phyloP scores from a whole-genome alignment of 2,888 invertebrate genomes.

The Anaspis maculata region DNA sequence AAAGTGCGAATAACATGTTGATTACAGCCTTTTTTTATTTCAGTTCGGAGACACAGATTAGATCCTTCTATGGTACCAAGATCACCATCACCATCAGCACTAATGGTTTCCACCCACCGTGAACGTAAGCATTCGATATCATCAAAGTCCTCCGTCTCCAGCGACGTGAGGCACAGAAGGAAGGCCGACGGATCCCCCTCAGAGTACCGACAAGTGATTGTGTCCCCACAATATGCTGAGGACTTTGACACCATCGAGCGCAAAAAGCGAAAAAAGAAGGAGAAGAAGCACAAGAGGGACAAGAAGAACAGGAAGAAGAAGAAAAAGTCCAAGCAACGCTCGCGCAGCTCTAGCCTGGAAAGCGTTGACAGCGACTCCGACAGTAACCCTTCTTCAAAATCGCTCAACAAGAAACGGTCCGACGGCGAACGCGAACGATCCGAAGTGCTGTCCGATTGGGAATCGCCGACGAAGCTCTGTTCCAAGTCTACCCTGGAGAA shows the following conservation, averaged over 20 bases:
- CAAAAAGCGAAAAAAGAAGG: slow-evolving; percentile 57
- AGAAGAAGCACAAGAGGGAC: slow-evolving; percentile 63
- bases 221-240: slow-evolving; percentile 35
- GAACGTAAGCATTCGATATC: slow-evolving; percentile 40
- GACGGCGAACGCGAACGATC: slow-evolving; percentile 10
- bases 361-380: slow-evolving; percentile 48
- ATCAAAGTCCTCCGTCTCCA: slow-evolving; percentile 39
- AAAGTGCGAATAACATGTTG: no score
- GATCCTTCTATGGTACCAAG: slow-evolving; percentile 43
- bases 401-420: slow-evolving; percentile 24
- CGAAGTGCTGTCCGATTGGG: slow-evolving; percentile 34
- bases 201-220: slow-evolving; percentile 24
- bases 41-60: slow-evolving; percentile 30
- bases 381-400: slow-evolving; percentile 4
- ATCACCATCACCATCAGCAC: slow-evolving; percentile 41
- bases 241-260: slow-evolving; percentile 45
- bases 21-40: no score
- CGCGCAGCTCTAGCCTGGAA: slow-evolving; percentile 58
- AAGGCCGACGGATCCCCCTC: slow-evolving; percentile 32
- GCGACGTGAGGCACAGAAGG: slow-evolving; percentile 36
- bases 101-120: slow-evolving; percentile 31
- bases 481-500: slow-evolving; percentile 20
- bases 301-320: slow-evolving; percentile 63
- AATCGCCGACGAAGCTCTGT: slow-evolving; percentile 13
- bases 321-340: slow-evolving; percentile 58